Conservation (phyloP, 2,113 vertebrate species). For the western clawed frog (Xenopus tropicalis) region UCB_Xtro_10.0 CM004450.2:83697501-83698000, state of each 20-base stretch:
- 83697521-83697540: conserved; percentile 79
- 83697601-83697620: conserved; percentile 80
- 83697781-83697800: conserved; percentile 77
- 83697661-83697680: conserved; percentile 80
- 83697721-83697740: conserved; percentile 76
- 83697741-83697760: conserved; percentile 73
- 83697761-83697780: conserved; percentile 65
- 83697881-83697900: conserved; percentile 78
- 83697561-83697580: conserved; percentile 81
- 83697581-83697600: conserved; percentile 76
- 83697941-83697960: conserved; percentile 71
- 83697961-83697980: conserved; percentile 71
- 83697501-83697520: conserved; percentile 83
- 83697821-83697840: conserved; percentile 84
- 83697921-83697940: conserved; percentile 77
- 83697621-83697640: conserved; percentile 89
- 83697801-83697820: conserved; percentile 69
- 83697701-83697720: conserved; percentile 76
- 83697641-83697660: conserved; percentile 74
- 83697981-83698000: conserved; percentile 70
- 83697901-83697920: conserved; percentile 75
- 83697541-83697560: conserved; percentile 82
- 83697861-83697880: conserved; percentile 85
- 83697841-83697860: conserved; percentile 85
- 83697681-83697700: conserved; percentile 76